phyloP scores from a whole-genome alignment of 2,113 vertebrate genomes.

The Fregetta grallaria region DNA sequence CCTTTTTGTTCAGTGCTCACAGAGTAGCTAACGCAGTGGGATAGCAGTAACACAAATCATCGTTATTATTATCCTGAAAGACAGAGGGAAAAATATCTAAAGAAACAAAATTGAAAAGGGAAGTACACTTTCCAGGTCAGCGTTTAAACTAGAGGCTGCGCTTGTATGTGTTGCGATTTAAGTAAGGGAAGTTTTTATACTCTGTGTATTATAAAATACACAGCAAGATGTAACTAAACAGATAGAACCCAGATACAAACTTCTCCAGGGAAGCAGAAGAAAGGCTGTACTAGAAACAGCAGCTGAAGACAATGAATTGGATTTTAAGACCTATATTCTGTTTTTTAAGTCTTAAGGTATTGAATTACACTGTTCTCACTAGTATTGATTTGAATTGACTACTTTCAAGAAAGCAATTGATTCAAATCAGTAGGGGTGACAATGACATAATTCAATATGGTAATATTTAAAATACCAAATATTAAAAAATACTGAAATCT shows the following conservation, averaged over 20 bases:
- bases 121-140: conserved; percentile 1
- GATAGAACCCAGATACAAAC: background rate
- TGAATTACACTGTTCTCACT: background rate
- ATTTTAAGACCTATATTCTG: background rate
- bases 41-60: conserved; percentile 27
- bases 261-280: background rate
- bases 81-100: conserved; percentile 11
- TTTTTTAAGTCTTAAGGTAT: background rate
- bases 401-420: background rate
- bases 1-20: background rate
- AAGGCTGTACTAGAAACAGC: background rate
- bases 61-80: conserved; percentile 16
- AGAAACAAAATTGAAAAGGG: conserved; percentile 7
- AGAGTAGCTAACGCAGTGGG: background rate
- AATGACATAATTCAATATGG: background rate
- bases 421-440: background rate
- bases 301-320: background rate
- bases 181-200: conserved; percentile 8
- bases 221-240: background rate
- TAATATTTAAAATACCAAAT: background rate
- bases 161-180: background rate
- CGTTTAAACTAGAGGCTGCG: background rate
- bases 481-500: background rate
- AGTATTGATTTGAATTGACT: background rate
- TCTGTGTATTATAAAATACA: background rate